Evolutionary conservation across 92 coral and sea anemone species (phyloP), one percentile per base, ranked within the genome.

Genomic region (Phenganax marumi): DNA sequence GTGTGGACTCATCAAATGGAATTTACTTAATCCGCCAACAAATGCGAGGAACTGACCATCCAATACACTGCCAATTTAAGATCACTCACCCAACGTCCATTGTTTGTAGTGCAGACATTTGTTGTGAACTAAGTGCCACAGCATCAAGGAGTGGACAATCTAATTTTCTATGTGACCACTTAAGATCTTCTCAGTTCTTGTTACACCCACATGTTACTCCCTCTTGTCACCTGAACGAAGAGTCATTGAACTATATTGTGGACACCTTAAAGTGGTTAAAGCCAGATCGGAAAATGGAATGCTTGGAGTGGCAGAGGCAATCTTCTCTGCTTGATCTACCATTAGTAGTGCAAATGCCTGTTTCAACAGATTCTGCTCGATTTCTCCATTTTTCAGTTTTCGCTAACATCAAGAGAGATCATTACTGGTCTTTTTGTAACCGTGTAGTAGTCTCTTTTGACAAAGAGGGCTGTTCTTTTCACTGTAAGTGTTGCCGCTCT

Each of bases 391-490:
- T 84, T 81, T 65, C 72, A 65, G 72, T 65, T 12, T 65, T 65
- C 10, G 72, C 72, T 22, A 65, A 65, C 72, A 65, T 65, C 72
- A 65, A 65, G 26, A 17, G 2, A 17, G 72, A 65, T 17, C 72
- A 65, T 43, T 85, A 77, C 78, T 85, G 88, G 88, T 85, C 86
- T n/a, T 86, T 86, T 60, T 10, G 54, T 81, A 79, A 79, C 4
- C 23, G 89, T 70, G 89, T 86, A 33, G 82, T 84, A 62, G 89
- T 81, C 10, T 70, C 89, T 19, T 72, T 14, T 81, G 77, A 73
- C 86, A 53, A 33, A 17, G 89, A 78, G 39, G 23, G 58, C 50
- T 52, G 39, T 24, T 78, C 80, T 48, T 85, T 83, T 66, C 75
- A 68, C 54, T 86, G 89, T 54, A 86, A 86, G 62, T 84, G 82